phyloP scores from a whole-genome alignment of 2,888 invertebrate species.

The Cheilosia grossa region DNA sequence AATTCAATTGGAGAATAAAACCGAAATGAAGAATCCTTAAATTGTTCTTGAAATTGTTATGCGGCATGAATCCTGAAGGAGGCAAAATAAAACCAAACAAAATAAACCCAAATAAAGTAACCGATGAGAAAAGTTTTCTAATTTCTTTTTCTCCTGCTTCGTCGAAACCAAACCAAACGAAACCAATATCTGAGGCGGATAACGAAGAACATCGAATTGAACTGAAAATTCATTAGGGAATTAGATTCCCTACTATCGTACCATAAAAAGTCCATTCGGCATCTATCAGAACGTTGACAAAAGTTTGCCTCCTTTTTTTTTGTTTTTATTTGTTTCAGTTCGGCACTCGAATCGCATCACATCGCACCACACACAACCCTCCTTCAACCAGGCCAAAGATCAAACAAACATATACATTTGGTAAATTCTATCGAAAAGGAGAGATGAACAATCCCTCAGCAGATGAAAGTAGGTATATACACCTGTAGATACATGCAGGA shows the following conservation, averaged over 20 bases:
- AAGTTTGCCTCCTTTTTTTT: conserved; percentile 44
- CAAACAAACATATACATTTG: conserved; percentile 30
- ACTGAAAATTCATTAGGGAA: conserved; percentile 74
- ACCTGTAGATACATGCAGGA: conserved; percentile 45
- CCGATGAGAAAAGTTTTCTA: conserved; percentile 74
- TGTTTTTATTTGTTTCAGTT: neutral
- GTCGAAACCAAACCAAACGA: conserved; percentile 25
- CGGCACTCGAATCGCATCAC: conserved; percentile 11
- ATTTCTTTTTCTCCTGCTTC: conserved; percentile 48
- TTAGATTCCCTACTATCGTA: conserved; percentile 50
- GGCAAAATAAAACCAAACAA: conserved; percentile 10
- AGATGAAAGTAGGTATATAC: conserved; percentile 47
- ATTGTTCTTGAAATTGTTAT: conserved; percentile 70
- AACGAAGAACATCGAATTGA: conserved; percentile 56
- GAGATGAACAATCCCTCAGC: conserved; percentile 34
- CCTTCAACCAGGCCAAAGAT: conserved; percentile 29
- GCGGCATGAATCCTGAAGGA: conserved; percentile 66
- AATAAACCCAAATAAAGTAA: conserved; percentile 64
- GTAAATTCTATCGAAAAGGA: conserved; percentile 14
- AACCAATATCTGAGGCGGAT: conserved; percentile 52
- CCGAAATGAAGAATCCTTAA: conserved; percentile 65
- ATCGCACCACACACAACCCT: conserved; percentile 40
- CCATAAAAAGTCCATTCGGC: conserved; percentile 58
- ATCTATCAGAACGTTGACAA: conserved; percentile 56
- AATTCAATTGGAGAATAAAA: conserved; percentile 69